Base-by-base conservation (phyloP, 2,888 invertebrate species). In the Petrolisthes cinctipes region DNA sequence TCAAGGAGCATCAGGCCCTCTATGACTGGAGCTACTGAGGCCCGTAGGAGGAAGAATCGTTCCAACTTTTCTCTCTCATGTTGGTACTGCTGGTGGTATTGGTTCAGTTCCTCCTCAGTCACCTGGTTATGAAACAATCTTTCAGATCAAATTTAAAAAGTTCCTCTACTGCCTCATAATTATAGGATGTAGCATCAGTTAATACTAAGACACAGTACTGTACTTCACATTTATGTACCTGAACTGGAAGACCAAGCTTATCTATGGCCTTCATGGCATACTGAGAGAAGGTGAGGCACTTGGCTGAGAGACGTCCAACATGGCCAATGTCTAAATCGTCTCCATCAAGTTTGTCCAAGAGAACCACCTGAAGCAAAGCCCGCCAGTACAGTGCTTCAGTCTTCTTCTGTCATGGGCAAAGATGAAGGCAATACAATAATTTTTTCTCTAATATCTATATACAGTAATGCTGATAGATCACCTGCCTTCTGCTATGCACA, bases 1-100 rank as follows among this genome's bases (percentile, higher is more conserved):
- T 98, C 98, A 85, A 97, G 93, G 89, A 98, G 93, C 91, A 98
- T 96, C 4, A 97, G 93, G 91, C 95, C 94, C 92, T 98, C 98
- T 23, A 98, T 93, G 37, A 96, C 94, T 23, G 97, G 96, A 0
- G 97, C 96, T 91, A 97, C 94, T 89, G 95, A 94, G 92, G 96
- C 94, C 90, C 97, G 94, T 76, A 97, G 92, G 91, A 97, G 94
- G 94, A 96, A 96, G 93, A 97, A 98, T 83, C 95, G 92, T 91
- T 95, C 94, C 86, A 97, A 92, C 14, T 92, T 92, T 90, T 92
- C 94, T 37, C 98, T 93, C 11, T 71, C 53, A 23, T 66, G 51
- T 23, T n/a, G 17, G 57, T 88, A 20, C 20, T 82, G 61, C 23
- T 54, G 20, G 56, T 82, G 14, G 51, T 85, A 85, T 5, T 85